phyloP scores from a whole-genome alignment of 2,888 invertebrate genomes.

The Cetonia aurata region DNA sequence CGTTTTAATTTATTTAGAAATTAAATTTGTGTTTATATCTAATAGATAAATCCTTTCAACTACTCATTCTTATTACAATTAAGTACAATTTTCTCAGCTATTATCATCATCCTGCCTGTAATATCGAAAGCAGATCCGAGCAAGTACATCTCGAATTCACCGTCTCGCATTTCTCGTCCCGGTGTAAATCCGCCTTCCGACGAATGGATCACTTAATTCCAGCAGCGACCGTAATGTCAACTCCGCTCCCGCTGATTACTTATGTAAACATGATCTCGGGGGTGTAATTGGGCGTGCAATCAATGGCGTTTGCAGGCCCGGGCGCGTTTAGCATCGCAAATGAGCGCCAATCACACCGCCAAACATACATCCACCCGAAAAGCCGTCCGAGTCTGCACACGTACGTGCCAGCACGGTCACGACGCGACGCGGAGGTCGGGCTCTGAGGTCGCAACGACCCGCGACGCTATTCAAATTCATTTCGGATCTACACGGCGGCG shows the following conservation, averaged over 20 bases:
- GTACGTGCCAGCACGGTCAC: not conserved
- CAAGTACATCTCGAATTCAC: too few species aligned
- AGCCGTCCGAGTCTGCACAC: constrained; percentile 30
- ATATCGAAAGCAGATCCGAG: too few species aligned
- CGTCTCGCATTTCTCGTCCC: constrained; percentile 7
- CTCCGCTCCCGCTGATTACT: constrained; percentile 66
- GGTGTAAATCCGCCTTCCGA: constrained; percentile 53
- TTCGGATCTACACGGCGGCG: not conserved
- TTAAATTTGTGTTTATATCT: too few species aligned
- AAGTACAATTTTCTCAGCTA: too few species aligned
- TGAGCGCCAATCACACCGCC: constrained; percentile 58
- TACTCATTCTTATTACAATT: too few species aligned
- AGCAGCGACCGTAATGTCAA: constrained; percentile 65
- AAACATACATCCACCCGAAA: constrained; percentile 38
- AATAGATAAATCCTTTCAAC: too few species aligned
- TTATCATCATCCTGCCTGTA: too few species aligned
- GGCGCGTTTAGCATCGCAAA: constrained; percentile 63
- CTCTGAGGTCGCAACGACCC: not conserved
- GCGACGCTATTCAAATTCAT: constrained; percentile 16
- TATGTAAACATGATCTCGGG: constrained; percentile 68
- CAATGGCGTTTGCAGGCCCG: constrained; percentile 65
- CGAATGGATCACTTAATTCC: constrained; percentile 66
- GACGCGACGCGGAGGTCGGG: not conserved
- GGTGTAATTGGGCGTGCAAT: constrained; percentile 68
- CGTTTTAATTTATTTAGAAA: too few species aligned